Conservation (phyloP, 2,888 invertebrate species). For the Lithophane semibrunnea region DNA sequence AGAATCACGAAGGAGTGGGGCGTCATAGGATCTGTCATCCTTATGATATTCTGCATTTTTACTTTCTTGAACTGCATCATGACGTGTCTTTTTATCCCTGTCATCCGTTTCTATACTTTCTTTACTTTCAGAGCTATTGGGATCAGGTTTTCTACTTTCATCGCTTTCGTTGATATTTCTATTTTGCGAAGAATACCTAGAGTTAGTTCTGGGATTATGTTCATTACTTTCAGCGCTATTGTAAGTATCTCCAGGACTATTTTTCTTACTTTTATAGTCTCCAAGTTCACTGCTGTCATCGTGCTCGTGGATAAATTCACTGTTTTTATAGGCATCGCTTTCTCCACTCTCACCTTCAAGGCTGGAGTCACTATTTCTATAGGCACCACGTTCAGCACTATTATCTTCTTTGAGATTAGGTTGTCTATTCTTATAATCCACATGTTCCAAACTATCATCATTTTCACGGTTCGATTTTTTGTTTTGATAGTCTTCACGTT, state of each 20-base stretch:
- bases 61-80: conserved; percentile 54
- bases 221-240: conserved; percentile 57
- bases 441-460: conserved; percentile 64
- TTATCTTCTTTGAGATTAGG: conserved; percentile 38
- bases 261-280: conserved; percentile 28
- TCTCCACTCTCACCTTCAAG: conserved; percentile 39
- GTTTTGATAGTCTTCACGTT: conserved; percentile 37
- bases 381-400: conserved; percentile 34
- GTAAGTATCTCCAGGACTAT: conserved; percentile 24
- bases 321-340: conserved; percentile 24
- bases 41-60: conserved; percentile 58
- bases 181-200: conserved; percentile 32
- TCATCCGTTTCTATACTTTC: conserved; percentile 52
- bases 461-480: conserved; percentile 49
- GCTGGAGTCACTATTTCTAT: conserved; percentile 41
- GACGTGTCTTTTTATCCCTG: conserved; percentile 24
- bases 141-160: conserved; percentile 37
- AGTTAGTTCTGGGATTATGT: conserved; percentile 26
- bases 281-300: conserved; percentile 52
- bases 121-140: conserved; percentile 44
- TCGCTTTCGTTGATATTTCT: conserved; percentile 42
- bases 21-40: conserved; percentile 29
- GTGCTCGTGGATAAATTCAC: conserved; percentile 7
- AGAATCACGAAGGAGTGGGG: conserved; percentile 9
- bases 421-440: conserved; percentile 47